Evolutionary conservation across 2,797 vertebrate species (phyloP).

Genomic region (Schizopygopsis malacanthus): DNA sequence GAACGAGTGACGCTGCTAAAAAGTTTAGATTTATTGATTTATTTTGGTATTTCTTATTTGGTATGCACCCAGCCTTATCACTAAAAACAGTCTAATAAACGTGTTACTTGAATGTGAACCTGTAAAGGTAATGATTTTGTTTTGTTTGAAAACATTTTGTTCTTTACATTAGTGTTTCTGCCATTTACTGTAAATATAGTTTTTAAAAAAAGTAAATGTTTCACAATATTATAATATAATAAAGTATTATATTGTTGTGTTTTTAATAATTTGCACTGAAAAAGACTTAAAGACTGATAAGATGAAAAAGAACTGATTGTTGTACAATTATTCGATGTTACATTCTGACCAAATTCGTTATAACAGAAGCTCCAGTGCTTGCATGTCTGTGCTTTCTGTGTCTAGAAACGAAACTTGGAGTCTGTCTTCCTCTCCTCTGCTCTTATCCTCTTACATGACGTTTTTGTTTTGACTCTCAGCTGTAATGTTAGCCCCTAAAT

Average conservation of each 20-base stretch:
- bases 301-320: neutral
- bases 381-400: neutral
- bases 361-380: neutral
- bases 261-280: neutral
- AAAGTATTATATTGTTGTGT: no score
- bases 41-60: no score
- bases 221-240: no score
- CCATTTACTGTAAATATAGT: no score
- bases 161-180: neutral
- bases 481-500: slow-evolving; percentile 44
- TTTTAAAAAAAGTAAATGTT: no score
- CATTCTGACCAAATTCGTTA: neutral
- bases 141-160: neutral
- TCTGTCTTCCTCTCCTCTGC: neutral
- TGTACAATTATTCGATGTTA: neutral
- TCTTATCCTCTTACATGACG: slow-evolving; percentile 21
- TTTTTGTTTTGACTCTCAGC: slow-evolving; percentile 35
- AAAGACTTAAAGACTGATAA: neutral
- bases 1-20: neutral
- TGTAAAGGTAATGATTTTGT: no score
- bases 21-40: no score
- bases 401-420: neutral
- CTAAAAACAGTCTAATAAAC: no score
- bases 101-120: neutral
- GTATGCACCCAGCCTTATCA: no score